Conservation (phyloP, 2,888 invertebrate genomes). For the Amblyjoppa fuscipennis region DNA sequence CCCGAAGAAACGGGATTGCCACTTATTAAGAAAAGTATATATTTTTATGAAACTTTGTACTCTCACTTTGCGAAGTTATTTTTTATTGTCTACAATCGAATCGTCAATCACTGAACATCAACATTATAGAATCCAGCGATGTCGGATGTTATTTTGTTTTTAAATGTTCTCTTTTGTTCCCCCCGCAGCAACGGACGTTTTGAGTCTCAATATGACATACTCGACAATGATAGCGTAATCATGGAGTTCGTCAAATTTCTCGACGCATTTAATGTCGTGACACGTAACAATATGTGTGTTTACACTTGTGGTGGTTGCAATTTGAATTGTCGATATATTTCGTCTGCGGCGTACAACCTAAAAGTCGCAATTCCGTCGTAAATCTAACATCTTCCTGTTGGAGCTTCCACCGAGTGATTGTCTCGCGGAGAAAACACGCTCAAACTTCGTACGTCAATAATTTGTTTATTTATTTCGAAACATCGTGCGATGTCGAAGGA, state of each 20-base stretch:
- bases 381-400: background rate
- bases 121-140: background rate
- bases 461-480: background rate
- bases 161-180: slow-evolving; percentile 46
- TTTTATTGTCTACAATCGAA: too few species aligned
- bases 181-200: slow-evolving; percentile 65
- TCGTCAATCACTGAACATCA: background rate
- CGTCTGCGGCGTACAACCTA: background rate
- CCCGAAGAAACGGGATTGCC: too few species aligned
- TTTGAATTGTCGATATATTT: slow-evolving; percentile 14
- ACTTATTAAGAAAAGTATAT: too few species aligned
- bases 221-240: slow-evolving; percentile 63
- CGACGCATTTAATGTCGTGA: slow-evolving; percentile 12
- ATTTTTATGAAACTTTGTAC: background rate
- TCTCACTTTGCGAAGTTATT: too few species aligned
- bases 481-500: background rate
- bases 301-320: slow-evolving; percentile 14
- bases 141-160: background rate
- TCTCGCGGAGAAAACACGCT: background rate
- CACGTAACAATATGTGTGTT: slow-evolving; percentile 14
- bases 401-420: background rate
- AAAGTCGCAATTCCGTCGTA: background rate
- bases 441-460: background rate
- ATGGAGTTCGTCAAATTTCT: slow-evolving; percentile 2
- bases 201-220: slow-evolving; percentile 64